Percentiles rank a stretch among this genome's conserved stretches.
Conservation (phyloP, 1,140 invertebrate genomes). For the Bombus consobrinus region DNA sequence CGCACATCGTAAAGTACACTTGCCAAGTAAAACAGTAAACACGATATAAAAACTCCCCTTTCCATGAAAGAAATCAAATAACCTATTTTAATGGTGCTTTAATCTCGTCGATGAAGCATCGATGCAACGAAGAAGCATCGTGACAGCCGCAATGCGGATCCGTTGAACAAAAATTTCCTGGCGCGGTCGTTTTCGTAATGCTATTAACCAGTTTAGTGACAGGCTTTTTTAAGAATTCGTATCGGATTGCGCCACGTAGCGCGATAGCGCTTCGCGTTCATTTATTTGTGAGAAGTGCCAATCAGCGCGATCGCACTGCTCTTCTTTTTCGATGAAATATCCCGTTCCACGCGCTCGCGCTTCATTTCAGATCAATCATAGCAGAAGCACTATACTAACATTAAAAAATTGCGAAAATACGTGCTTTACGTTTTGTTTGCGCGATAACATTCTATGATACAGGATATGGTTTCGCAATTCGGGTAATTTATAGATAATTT, state of each 20-base stretch:
- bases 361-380: too few relatives aligned
- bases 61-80: rapidly evolving
- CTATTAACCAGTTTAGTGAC: too few relatives aligned
- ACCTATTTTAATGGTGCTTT: neutral
- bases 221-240: too few relatives aligned
- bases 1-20: too few relatives aligned
- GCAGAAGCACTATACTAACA: rapidly evolving
- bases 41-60: neutral
- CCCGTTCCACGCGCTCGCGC: rapidly evolving
- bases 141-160: neutral
- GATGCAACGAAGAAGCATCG: neutral
- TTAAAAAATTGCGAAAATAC: rapidly evolving
- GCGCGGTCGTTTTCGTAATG: neutral
- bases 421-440: too few relatives aligned
- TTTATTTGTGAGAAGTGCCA: too few relatives aligned
- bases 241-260: rapidly evolving
- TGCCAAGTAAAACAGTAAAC: too few relatives aligned
- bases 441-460: too few relatives aligned
- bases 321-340: too few relatives aligned
- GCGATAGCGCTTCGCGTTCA: too few relatives aligned
- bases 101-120: neutral
- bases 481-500: too few relatives aligned
- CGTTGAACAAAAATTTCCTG: neutral
- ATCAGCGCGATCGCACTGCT: too few relatives aligned
- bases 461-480: rapidly evolving